Percentiles rank a stretch among this genome's conserved stretches.
phyloP scores from a whole-genome alignment of 2,797 vertebrate species.

The Valencia hispanica region DNA sequence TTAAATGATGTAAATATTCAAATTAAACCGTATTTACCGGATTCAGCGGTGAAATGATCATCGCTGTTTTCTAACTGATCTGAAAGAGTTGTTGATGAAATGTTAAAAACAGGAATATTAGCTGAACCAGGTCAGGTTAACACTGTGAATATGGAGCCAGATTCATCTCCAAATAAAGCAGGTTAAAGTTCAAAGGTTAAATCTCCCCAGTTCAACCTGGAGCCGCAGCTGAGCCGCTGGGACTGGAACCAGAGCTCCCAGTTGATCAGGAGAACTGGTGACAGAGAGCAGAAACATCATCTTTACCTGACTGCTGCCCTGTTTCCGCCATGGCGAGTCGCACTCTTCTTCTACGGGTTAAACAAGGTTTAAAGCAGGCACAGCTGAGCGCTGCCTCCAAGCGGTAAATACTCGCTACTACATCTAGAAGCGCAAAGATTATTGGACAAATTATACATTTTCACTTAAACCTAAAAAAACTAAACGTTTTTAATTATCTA shows the following conservation, averaged over 20 bases:
- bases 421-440: neutral
- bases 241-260: rapidly evolving
- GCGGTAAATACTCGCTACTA: neutral
- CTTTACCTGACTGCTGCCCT: slow-evolving; percentile 73
- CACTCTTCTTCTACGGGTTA: slow-evolving; percentile 41
- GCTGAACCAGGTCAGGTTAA: neutral
- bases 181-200: too few species aligned
- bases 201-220: too few species aligned
- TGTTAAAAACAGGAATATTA: neutral
- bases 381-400: slow-evolving; percentile 22
- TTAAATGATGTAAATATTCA: neutral
- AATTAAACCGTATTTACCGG: neutral
- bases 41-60: neutral
- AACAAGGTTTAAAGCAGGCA: rapidly evolving
- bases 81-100: neutral
- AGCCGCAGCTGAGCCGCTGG: rapidly evolving
- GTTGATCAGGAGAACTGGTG: rapidly evolving
- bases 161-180: neutral
- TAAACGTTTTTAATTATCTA: neutral
- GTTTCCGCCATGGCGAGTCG: slow-evolving; percentile 79
- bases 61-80: neutral
- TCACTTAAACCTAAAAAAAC: neutral
- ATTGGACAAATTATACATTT: too few species aligned
- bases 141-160: neutral
- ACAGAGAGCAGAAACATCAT: neutral